Percentiles rank a stretch among this genome's conserved stretches.
phyloP scores from a whole-genome alignment of 2,888 invertebrate genomes.

The Trilocha varians region DNA sequence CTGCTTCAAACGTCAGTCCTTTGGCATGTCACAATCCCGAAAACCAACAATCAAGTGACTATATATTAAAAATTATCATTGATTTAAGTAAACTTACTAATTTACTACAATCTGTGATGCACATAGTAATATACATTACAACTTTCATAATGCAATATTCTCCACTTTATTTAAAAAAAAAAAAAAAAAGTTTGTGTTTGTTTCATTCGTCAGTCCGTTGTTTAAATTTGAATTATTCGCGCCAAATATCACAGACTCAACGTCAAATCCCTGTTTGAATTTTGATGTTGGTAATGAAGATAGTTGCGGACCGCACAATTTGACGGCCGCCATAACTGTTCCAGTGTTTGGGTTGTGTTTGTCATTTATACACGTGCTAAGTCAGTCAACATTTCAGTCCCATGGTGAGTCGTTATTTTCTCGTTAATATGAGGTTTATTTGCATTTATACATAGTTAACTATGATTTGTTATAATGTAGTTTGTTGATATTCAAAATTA shows the following conservation, averaged over 20 bases:
- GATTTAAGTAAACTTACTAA: slow-evolving; percentile 3
- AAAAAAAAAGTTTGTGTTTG: slow-evolving; percentile 5
- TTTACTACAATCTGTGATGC: slow-evolving; percentile 6
- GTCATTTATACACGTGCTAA: slow-evolving; percentile 8
- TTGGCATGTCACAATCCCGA: slow-evolving; percentile 7
- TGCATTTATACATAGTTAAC: slow-evolving; percentile 11
- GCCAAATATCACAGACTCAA: slow-evolving; percentile 1
- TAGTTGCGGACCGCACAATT: slow-evolving; percentile 7
- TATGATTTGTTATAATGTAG: slow-evolving; percentile 15
- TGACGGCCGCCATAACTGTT: too few relatives aligned
- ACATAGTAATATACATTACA: slow-evolving; percentile 7
- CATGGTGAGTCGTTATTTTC: slow-evolving; percentile 15
- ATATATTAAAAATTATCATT: slow-evolving; percentile 6
- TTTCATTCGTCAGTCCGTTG: slow-evolving; percentile 6
- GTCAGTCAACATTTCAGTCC: slow-evolving; percentile 13
- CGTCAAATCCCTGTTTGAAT: slow-evolving; percentile 1
- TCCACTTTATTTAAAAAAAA: slow-evolving; percentile 4
- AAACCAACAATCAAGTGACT: slow-evolving; percentile 7
- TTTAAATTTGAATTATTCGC: slow-evolving; percentile 3
- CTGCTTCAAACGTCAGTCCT: slow-evolving; percentile 3
- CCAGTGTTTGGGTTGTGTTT: slow-evolving; percentile 12
- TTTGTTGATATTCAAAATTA: slow-evolving; percentile 10
- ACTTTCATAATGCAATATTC: slow-evolving; percentile 7
- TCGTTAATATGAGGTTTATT: slow-evolving; percentile 13
- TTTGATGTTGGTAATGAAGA: neutral